Evolutionary conservation across 2,888 invertebrate species (phyloP).

Genomic region (Eupsilia transversa): DNA sequence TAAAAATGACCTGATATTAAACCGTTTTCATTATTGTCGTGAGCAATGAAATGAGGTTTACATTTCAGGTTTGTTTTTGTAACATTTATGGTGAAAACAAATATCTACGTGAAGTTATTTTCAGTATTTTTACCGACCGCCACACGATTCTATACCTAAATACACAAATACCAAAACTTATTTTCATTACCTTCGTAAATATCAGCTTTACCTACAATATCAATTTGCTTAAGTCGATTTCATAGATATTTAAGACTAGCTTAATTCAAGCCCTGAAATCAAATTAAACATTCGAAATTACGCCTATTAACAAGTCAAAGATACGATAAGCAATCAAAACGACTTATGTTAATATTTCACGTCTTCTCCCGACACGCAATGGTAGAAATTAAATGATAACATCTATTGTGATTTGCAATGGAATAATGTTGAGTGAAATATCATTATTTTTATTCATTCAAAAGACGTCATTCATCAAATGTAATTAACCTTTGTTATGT

Average conservation of each 20-base stretch:
- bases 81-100: conserved; percentile 43
- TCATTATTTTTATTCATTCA: conserved; percentile 21
- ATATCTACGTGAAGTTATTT: conserved; percentile 28
- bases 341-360: conserved; percentile 62
- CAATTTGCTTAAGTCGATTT: background rate
- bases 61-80: conserved; percentile 41
- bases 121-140: conserved; percentile 16
- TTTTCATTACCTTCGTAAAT: background rate
- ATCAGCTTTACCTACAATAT: background rate
- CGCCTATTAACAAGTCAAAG: conserved; percentile 37
- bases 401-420: conserved; percentile 34
- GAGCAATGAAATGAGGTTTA: conserved; percentile 53
- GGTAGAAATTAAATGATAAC: conserved; percentile 44
- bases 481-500: background rate
- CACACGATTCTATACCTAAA: conserved; percentile 17
- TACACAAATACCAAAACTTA: background rate
- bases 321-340: conserved; percentile 58
- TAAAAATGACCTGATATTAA: conserved; percentile 66
- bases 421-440: conserved; percentile 20
- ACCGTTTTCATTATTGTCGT: conserved; percentile 61
- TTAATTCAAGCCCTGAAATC: conserved; percentile 35
- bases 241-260: background rate
- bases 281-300: conserved; percentile 36
- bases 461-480: conserved; percentile 10
- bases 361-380: conserved; percentile 61